Evolutionary conservation across 2,888 invertebrate species (phyloP).

Genomic region (Eudasyphora cyanicolor): DNA sequence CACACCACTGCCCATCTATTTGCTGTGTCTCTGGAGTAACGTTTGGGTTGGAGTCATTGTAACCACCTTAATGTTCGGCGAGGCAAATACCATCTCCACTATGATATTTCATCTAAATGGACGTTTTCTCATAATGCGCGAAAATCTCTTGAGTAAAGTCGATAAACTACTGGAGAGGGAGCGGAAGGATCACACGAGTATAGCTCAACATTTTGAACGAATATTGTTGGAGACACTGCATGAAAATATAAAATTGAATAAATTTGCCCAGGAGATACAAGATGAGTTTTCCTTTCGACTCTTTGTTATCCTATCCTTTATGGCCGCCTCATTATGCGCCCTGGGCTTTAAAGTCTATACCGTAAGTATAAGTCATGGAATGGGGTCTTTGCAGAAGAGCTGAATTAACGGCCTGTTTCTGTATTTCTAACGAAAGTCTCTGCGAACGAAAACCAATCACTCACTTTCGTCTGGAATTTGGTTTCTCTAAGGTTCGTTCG

Average conservation of each 20-base stretch:
- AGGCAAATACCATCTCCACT: slow-evolving; percentile 70
- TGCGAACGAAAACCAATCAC: too few species aligned
- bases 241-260: slow-evolving; percentile 68
- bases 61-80: slow-evolving; percentile 69
- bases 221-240: slow-evolving; percentile 45
- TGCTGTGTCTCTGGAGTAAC: slow-evolving; percentile 66
- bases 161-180: slow-evolving; percentile 56
- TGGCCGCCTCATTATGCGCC: slow-evolving; percentile 71
- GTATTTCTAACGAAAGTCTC: too few species aligned
- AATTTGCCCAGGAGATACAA: slow-evolving; percentile 71
- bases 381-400: too few species aligned
- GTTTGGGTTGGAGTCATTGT: slow-evolving; percentile 69
- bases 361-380: slow-evolving; percentile 56
- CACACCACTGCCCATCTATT: slow-evolving; percentile 66
- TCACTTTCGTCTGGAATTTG: too few species aligned
- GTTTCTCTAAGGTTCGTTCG: too few species aligned
- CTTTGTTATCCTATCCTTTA: slow-evolving; percentile 73
- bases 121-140: slow-evolving; percentile 69
- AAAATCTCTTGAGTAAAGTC: slow-evolving; percentile 65
- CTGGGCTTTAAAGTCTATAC: slow-evolving; percentile 72
- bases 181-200: neutral
- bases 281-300: slow-evolving; percentile 71
- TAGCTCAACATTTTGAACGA: neutral
- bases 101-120: slow-evolving; percentile 71
- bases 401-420: too few species aligned